phyloP scores from a whole-genome alignment of 1,140 invertebrate species.

The Bombus terrestris region DNA sequence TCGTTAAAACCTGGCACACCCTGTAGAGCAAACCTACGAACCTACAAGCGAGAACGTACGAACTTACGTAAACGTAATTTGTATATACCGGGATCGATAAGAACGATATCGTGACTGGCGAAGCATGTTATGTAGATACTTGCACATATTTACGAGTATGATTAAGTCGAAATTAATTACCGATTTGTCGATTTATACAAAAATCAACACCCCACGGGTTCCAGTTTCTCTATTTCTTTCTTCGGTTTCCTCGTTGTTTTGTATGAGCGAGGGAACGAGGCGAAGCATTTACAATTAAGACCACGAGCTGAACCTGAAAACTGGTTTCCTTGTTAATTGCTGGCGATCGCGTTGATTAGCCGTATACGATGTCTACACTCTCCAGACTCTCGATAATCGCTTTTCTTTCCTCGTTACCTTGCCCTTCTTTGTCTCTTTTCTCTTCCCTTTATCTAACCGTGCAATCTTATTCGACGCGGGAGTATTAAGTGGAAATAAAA shows the following conservation, averaged over 20 bases:
- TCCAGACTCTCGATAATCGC: not conserved
- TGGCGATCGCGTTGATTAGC: constrained; percentile 24
- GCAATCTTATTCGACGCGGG: too few species aligned
- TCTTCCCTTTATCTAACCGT: too few species aligned
- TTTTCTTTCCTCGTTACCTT: not conserved
- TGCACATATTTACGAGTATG: not conserved
- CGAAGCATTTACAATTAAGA: constrained; percentile 19
- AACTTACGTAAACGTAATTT: not conserved
- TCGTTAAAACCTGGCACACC: too few species aligned
- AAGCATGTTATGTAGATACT: not conserved
- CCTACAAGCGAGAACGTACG: not conserved
- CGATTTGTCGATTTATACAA: constrained; percentile 19
- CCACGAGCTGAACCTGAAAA: not conserved
- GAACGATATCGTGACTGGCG: not conserved
- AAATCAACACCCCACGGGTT: not conserved
- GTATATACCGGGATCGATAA: not conserved
- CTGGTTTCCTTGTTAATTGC: constrained; percentile 28
- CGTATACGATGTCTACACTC: not conserved
- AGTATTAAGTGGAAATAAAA: too few species aligned
- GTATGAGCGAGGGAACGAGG: not conserved
- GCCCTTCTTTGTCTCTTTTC: not conserved
- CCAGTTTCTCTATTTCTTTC: not conserved
- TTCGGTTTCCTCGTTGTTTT: not conserved
- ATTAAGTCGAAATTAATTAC: constrained; percentile 37
- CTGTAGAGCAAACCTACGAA: not conserved